These are phyloP conservation scores for Tragelaphus oryx DNA, from an alignment of 2,797 vertebrate species.

Conservation along the genomic window DNA sequence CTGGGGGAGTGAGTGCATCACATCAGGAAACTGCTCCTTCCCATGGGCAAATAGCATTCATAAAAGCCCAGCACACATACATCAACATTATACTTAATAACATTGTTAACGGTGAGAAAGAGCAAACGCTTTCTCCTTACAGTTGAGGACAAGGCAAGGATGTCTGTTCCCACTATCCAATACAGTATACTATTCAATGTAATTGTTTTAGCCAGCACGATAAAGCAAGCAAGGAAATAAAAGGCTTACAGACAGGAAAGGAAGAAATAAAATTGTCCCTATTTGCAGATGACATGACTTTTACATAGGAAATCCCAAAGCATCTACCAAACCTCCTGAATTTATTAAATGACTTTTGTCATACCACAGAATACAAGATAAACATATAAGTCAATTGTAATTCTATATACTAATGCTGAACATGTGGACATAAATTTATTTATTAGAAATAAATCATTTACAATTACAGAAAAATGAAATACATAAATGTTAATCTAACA, in stretches of 20 bases:
- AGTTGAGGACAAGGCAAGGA: background rate
- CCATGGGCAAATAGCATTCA: background rate
- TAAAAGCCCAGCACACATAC: background rate
- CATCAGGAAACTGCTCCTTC: background rate
- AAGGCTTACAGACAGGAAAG: background rate
- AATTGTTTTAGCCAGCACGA: background rate
- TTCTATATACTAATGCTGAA: background rate
- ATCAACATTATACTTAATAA: background rate
- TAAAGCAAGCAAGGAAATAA: background rate
- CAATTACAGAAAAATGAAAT: background rate
- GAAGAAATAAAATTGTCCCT: background rate
- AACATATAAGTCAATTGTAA: background rate
- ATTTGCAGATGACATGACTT: background rate
- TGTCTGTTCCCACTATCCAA: background rate
- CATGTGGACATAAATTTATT: background rate
- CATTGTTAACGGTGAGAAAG: background rate
- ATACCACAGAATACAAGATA: background rate
- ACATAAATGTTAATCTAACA: background rate
- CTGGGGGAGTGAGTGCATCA: background rate
- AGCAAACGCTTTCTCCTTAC: background rate
- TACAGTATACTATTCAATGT: background rate
- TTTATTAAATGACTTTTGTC: background rate
- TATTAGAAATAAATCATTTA: conserved; percentile 13
- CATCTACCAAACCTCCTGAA: background rate
- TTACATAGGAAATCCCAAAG: background rate